Evolutionary conservation across 2,888 invertebrate genomes (phyloP).

Genomic region (Cephus nigrinus): DNA sequence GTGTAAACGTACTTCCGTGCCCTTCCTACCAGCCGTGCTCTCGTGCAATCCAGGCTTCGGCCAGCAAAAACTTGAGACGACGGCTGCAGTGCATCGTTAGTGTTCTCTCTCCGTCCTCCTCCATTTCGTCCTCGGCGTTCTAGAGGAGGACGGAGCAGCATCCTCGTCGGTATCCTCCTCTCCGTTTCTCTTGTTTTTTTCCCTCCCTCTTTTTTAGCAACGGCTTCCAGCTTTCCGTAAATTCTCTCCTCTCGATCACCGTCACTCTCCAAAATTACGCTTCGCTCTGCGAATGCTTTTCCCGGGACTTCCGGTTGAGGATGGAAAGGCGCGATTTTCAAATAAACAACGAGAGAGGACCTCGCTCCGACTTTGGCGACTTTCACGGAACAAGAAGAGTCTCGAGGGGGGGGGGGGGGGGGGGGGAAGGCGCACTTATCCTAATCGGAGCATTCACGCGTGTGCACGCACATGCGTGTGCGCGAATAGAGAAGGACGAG

Average conservation of each 20-base stretch:
- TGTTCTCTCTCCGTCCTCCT: constrained; percentile 37
- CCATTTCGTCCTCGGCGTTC: constrained; percentile 29
- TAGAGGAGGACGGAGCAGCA: neutral
- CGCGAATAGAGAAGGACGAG: too few relatives aligned
- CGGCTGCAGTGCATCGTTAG: constrained; percentile 57
- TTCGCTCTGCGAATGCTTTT: too few relatives aligned
- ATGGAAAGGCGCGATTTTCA: too few relatives aligned
- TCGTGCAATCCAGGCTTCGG: constrained; percentile 35
- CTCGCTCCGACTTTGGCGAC: too few relatives aligned
- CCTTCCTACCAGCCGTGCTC: constrained; percentile 25
- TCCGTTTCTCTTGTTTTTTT: constrained; percentile 9
- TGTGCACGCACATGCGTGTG: too few relatives aligned
- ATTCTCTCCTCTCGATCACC: constrained; percentile 2
- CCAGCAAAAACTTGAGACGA: constrained; percentile 43
- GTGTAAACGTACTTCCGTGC: neutral
- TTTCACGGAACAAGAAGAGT: too few relatives aligned
- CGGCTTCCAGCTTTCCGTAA: constrained; percentile 23
- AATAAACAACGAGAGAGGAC: too few relatives aligned
- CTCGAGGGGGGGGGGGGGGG: fast-evolving
- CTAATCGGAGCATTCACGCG: too few relatives aligned
- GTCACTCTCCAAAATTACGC: neutral
- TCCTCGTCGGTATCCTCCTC: constrained; percentile 12
- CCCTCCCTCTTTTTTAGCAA: constrained; percentile 19
- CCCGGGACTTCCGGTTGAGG: too few relatives aligned
- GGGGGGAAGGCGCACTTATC: too few relatives aligned